Base-by-base conservation (phyloP, 1,140 invertebrate genomes). In the Temnothorax longispinosus region DNA sequence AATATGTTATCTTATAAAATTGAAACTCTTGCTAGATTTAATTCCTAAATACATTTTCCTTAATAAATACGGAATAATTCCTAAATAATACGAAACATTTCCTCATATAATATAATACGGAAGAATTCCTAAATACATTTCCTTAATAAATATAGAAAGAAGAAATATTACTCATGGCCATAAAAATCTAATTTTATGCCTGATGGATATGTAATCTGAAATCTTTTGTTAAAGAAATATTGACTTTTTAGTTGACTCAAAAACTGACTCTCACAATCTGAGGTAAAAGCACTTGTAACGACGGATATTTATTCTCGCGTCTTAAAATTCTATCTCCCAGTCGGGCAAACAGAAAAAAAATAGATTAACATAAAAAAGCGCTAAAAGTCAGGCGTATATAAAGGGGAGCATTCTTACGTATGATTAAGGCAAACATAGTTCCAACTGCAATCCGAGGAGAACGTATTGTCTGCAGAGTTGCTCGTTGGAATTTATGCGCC, bases 401-500 rank as follows among this genome's bases (percentile, higher is more conserved):
- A 78, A 54, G 13, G 32, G 13, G 32, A 32, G 11, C 52, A 54
- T 56, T 41, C 11, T 84, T 84, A 62, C 41, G 80, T 84, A 75
- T 84, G 80, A 84, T 84, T 84, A 74, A 80, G 54, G 60, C 47
- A 41, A 47, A 56, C 38, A 47, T 11, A 85, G 27, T 56, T 6
- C 8, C 27, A 6, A 54, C 11, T 41, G 32, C 69, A 84, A 84
- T 75, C 41, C n/a, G 69, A 38, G 69, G 8, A 60, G 35, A 84
- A 54, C 80, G 54, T 84, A 74, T 84, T 84, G 67, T 84, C 69
- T 74, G 52, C 54, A 27, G 54, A 38, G 18, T 60, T 44, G 80
- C 54, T 58, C 69, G 80, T 60, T 38, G 54, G 13, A 84, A 84
- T 84, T 84, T 84, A 84, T 84, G 18, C 44, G 54, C 80, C 80